These are phyloP conservation scores for Archips xylosteana DNA, from an alignment of 2,888 invertebrate genomes.

Conservation along the genomic window DNA sequence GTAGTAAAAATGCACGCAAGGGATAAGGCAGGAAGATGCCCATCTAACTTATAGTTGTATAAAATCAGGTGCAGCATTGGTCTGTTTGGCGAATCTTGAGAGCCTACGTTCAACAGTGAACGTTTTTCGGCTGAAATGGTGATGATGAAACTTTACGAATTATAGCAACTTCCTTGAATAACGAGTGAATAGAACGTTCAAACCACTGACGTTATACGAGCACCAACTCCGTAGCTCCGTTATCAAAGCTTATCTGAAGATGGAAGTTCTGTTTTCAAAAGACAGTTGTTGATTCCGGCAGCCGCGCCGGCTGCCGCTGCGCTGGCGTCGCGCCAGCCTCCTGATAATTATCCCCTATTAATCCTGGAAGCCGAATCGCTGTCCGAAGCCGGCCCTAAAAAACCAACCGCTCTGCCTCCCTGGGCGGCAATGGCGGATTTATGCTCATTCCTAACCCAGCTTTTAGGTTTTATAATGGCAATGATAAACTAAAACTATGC, in stretches of 20 bases:
- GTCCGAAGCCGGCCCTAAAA: slow-evolving; percentile 58
- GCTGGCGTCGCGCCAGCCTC: slow-evolving; percentile 61
- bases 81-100: too few species aligned
- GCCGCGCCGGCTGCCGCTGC: slow-evolving; percentile 3
- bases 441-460: slow-evolving; percentile 5
- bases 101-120: too few species aligned
- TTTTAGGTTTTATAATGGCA: background rate
- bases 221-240: too few species aligned
- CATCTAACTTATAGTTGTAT: too few species aligned
- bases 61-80: too few species aligned
- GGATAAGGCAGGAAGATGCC: too few species aligned
- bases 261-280: background rate
- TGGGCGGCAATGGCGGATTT: slow-evolving; percentile 19
- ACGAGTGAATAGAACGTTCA: too few species aligned
- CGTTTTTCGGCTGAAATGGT: too few species aligned
- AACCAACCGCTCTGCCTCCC: slow-evolving; percentile 47
- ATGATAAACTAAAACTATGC: background rate
- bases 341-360: slow-evolving; percentile 74
- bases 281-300: slow-evolving; percentile 3
- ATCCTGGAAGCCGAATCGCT: slow-evolving; percentile 67
- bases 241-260: background rate
- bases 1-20: too few species aligned
- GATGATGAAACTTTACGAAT: too few species aligned
- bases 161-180: too few species aligned
- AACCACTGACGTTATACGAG: too few species aligned